Evolutionary conservation across 2,888 invertebrate species (phyloP).

Genomic region (Auanema freiburgensis): DNA sequence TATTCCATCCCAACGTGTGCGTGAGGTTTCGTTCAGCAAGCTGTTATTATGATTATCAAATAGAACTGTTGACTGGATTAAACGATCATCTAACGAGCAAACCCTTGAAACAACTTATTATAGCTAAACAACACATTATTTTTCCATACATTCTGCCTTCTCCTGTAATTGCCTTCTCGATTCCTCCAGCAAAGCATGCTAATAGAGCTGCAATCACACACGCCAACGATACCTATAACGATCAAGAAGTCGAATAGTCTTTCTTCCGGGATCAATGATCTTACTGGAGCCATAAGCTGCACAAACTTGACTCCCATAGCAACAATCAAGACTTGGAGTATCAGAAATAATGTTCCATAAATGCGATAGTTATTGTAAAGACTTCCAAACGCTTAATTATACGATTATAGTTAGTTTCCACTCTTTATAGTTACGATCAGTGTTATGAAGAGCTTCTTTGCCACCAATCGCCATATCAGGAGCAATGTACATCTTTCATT

Average conservation of each 20-base stretch:
- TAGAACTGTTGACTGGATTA: conserved; percentile 70
- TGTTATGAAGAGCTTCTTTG: conserved; percentile 52
- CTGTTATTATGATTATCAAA: conserved; percentile 22
- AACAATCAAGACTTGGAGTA: conserved; percentile 87
- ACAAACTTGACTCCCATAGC: conserved; percentile 92
- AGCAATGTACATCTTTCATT: conserved; percentile 56
- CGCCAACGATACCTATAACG: conserved; percentile 77
- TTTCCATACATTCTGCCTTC: conserved; percentile 78
- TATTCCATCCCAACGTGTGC: conserved; percentile 57
- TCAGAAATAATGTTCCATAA: conserved; percentile 85
- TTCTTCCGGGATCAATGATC: conserved; percentile 74
- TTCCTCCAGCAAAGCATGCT: conserved; percentile 92
- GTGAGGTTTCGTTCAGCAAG: conserved; percentile 21
- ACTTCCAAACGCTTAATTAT: conserved; percentile 41
- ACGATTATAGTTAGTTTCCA: not conserved
- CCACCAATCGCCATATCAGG: conserved; percentile 61
- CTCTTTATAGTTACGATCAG: conserved; percentile 26
- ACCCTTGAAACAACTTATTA: conserved; percentile 73
- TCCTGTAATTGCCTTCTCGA: conserved; percentile 78
- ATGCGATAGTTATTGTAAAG: conserved; percentile 98
- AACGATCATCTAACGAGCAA: conserved; percentile 87
- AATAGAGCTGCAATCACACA: conserved; percentile 94
- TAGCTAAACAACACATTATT: not conserved
- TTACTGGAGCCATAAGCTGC: conserved; percentile 92
- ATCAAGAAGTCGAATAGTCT: not conserved